Conservation (phyloP, 2,888 invertebrate species). For the Volucella bombylans region DNA sequence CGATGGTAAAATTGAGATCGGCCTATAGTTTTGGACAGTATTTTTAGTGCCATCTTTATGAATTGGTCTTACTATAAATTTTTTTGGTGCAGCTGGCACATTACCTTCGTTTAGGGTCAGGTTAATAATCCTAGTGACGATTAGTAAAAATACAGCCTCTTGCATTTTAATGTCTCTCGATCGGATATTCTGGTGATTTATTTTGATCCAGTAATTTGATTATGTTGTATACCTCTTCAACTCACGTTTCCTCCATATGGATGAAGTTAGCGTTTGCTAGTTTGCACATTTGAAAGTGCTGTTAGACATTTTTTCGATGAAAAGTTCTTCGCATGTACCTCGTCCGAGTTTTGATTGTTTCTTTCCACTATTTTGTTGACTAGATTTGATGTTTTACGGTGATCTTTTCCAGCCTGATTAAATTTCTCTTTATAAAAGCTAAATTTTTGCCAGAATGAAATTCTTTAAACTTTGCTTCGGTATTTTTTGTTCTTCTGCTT, state of each 20-base stretch:
- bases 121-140: not conserved
- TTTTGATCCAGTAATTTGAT: not conserved
- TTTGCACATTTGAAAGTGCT: not conserved
- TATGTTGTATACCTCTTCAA: not conserved
- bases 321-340: no score
- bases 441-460: no score
- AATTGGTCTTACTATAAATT: not conserved
- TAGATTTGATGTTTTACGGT: no score
- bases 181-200: not conserved
- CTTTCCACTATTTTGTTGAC: not conserved
- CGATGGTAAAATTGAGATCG: no score
- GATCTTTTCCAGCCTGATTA: no score
- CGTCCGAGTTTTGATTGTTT: not conserved
- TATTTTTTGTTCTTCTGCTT: no score
- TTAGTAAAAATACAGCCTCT: not conserved
- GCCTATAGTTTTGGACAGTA: not conserved
- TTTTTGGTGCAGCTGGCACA: not conserved
- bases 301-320: not conserved
- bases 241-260: not conserved
- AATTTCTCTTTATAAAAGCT: no score
- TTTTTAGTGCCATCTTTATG: not conserved
- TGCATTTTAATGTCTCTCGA: not conserved
- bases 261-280: not conserved
- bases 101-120: not conserved
- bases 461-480: no score